Evolutionary conservation across 2,113 vertebrate genomes (phyloP).

Genomic region (Cyprinodon tularosa): DNA sequence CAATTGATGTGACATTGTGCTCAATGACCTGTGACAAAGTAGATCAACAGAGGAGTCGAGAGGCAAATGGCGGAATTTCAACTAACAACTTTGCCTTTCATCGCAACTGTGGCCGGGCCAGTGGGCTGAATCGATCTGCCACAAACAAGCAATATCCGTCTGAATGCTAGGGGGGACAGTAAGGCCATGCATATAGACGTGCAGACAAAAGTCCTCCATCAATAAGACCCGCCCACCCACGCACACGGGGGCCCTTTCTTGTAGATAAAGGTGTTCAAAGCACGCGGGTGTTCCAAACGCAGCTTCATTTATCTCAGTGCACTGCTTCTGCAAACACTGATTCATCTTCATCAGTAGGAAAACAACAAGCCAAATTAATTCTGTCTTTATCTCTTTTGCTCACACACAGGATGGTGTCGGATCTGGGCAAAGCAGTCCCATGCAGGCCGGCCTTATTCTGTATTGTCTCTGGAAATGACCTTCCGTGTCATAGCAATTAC

Average conservation of each 20-base stretch:
- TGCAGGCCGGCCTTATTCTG: constrained; percentile 65
- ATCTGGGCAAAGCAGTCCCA: constrained; percentile 60
- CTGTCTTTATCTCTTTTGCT: constrained; percentile 1
- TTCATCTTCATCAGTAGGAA: constrained; percentile 9
- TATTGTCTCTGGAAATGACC: constrained; percentile 71
- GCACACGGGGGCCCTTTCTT: constrained; percentile 18
- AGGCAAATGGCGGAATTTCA: constrained; percentile 65
- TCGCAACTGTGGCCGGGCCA: constrained; percentile 37
- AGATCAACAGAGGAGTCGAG: constrained; percentile 65
- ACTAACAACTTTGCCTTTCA: constrained; percentile 62
- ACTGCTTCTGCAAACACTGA: not conserved
- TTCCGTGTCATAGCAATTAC: constrained; percentile 75
- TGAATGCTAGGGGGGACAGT: constrained; percentile 33
- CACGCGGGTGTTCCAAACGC: not conserved
- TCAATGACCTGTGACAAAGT: constrained; percentile 67
- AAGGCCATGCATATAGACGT: constrained; percentile 31
- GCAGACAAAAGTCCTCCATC: constrained; percentile 39
- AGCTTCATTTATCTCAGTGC: constrained; percentile 12
- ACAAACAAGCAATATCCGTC: constrained; percentile 54
- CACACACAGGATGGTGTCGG: constrained; percentile 52
- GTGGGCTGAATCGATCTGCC: constrained; percentile 66
- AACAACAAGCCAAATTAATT: constrained; percentile 8
- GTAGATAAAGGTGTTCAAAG: constrained; percentile 23
- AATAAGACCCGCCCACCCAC: constrained; percentile 43
- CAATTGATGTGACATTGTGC: constrained; percentile 61